Base-by-base conservation (phyloP, 2,113 vertebrate species). In the Eulemur macaco region DNA sequence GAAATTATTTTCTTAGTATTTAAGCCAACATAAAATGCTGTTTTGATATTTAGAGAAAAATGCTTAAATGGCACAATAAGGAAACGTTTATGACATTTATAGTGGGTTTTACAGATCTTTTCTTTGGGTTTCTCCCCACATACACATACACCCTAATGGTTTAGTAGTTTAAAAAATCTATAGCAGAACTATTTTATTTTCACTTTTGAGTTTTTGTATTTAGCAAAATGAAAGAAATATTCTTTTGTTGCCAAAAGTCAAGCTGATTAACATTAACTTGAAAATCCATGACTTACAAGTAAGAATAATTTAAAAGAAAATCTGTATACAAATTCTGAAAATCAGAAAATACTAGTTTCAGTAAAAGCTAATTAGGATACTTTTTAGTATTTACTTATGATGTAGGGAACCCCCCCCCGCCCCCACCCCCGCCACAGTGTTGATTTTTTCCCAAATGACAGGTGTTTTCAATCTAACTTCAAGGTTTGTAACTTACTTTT, bases 391-490 rank as follows among this genome's bases (percentile, higher is more conserved):
- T 93, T 96, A 97, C 29, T 71, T 68, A 54, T 80, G 84, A 95
- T 68, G 13, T 93, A 58, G 13, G 87, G 18, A 84, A 63, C 89
- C 66, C 14, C 37, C 17, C n/a, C 76, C 64, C 66, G 39, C 39
- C 39, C 39, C 37, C 37, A 37, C 37, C 37, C 39, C 39, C 39
- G 3, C 39, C 39, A 39, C 39, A 96, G 45, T 0, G 91, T 96
- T 34, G 13, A 54, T 9, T n/a, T 91, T 3, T 42, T 15, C 18
- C 27, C 60, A 54, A 97, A 54, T 96, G 77, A 84, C 86, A 97
- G 86, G 54, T 98, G 78, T 97, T 98, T 98, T 94, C 90, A 96
- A 94, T 85, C 80, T 77, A 94, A 87, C 96, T 98, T 98, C 93
- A 98, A 97, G 86, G 76, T 96, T 98, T 96, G 31, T 68, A 93